Base-by-base conservation (phyloP, 2,113 vertebrate genomes). In the Catharus bicknelli region DNA sequence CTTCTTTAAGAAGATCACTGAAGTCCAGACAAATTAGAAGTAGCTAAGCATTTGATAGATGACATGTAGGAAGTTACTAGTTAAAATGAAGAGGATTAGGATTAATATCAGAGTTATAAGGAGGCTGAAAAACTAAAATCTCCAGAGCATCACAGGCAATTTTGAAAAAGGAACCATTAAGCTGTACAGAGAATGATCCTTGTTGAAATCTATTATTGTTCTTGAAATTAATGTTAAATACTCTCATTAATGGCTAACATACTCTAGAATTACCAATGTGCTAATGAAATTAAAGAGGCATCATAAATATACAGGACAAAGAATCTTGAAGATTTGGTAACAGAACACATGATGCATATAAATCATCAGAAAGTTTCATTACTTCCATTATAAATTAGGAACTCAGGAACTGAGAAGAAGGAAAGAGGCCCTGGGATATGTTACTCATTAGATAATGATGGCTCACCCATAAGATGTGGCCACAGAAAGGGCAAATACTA, bases 1-100 rank as follows among this genome's bases (percentile, higher is more conserved):
- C 58, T 94, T 90, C 87, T 96, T 61, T 96, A 94, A 96, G 94
- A 91, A 91, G 94, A 94, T 95, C 91, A 95, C 66, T 19, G 34
- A 94, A 95, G 90, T 90, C 91, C 93, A 90, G 91, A 93, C 82
- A 94, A 91, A 94, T 91, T 43, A 93, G 42, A 73, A 90, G 78
- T 62, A 93, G 79, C 73, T 93, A 91, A 85, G 68, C 73, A 93
- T 85, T 88, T 47, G 16, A 85, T 12, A 94, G 54, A 93, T 43
- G 51, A 66, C 93, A 91, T 27, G 59, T 80, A 91, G 68, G 83
- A 96, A 95, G 90, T 91, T 95, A 83, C 70, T 32, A 62, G 90
- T 83, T 91, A 94, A 91, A 91, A 95, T 88, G 42, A 67, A 93
- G 79, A 88, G 55, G 92, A 96, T 94, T 86, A 94, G 63, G 51